Evolutionary conservation across 30 jellyfish, hydroid and myxozoan species (phyloP), one percentile per base, ranked within the genome.

Genomic region (Turritopsis rubra): DNA sequence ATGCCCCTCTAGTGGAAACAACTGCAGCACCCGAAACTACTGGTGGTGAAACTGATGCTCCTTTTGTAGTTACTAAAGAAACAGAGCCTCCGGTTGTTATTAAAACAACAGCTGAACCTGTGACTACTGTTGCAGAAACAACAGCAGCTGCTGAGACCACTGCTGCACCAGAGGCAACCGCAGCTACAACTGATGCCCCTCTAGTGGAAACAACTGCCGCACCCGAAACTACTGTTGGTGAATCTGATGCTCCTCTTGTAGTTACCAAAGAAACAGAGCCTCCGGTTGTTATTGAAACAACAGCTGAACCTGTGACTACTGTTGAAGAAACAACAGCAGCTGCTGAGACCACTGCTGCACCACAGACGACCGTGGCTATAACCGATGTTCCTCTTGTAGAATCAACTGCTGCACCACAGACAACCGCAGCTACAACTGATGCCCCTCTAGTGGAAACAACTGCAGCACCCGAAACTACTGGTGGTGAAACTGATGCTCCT

Each of bases 391-490:
- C 53, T 0, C 75, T 19, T 20, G 30, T 1, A 80, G 60, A 3
- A 13, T 3, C 87, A 8, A 80, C 87, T 0, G 80, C 66, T 52
- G 82, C 87, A 13, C 20, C 72, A 16, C 54, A 31, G 21, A 23
- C 77, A 79, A n/a, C n/a, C n/a, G n/a, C n/a, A n/a, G n/a, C n/a
- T n/a, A n/a, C n/a, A n/a, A n/a, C n/a, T n/a, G n/a, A n/a, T n/a
- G n/a, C n/a, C n/a, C 87, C 87, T 52, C 80, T 65, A 5, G 87
- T 80, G 52, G 82, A 53, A 21, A 80, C 87, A 21, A 80, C 87
- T 21, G 87, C 87, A 54, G 80, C 81, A n/a, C 87, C 87, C 16
- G 87, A 80, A 54, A 80, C 87, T n/a, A 80, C 87, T 0, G 87
- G 70, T 53, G 87, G 81, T 52, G 81, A 54, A 26, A 80, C 87